Evolutionary conservation across 2,888 invertebrate species (phyloP), one percentile per base, ranked within the genome.

Genomic region (Drosophila meridiana): DNA sequence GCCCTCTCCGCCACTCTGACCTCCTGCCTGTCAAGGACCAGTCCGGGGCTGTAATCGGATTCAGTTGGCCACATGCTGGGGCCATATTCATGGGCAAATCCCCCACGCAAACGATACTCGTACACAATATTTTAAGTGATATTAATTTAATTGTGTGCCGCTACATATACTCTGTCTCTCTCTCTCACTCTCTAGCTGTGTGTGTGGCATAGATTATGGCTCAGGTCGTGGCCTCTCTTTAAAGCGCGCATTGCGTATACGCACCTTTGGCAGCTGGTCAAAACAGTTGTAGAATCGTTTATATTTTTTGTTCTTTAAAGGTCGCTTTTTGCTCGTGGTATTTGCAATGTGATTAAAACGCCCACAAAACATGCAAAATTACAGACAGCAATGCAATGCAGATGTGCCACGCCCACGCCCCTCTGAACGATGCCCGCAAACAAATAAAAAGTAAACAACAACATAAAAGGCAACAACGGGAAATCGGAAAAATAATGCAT

Each of bases 91-190:
- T 40, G 63, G 36, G 48, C 52, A 57, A 64, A 34, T 53, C 48
- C 32, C 45, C 52, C n/a, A 52, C 57, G 32, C 70, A 65, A 62
- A 42, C 75, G 68, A 71, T 78, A 60, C 50, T 61, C 69, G 57
- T 67, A 61, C 87, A 63, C 84, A 71, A 88, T 85, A 86, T 88
- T 88, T 83, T 78, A 82, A 88, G 82, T 83, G 86, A 86, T 83
- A 81, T 87, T 82, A 82, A 87, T 87, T 87, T 82, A 78, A 88
- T 86, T 86, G 86, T 70, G 56, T 60, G 57, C 56, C 53, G 45
- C 32, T 43, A 38, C 38, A 36, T 50, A 34, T 36, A 20, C 47
- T 6, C 45, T 42, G 2, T 5, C 11, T n/a, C 50, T 2, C 30
- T 2, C n/a, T n/a, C 48, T 34, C 52, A 4, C 30, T n/a, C 7